Evolutionary conservation across 2,113 vertebrate species (phyloP).

Genomic region (Pipa parva): DNA sequence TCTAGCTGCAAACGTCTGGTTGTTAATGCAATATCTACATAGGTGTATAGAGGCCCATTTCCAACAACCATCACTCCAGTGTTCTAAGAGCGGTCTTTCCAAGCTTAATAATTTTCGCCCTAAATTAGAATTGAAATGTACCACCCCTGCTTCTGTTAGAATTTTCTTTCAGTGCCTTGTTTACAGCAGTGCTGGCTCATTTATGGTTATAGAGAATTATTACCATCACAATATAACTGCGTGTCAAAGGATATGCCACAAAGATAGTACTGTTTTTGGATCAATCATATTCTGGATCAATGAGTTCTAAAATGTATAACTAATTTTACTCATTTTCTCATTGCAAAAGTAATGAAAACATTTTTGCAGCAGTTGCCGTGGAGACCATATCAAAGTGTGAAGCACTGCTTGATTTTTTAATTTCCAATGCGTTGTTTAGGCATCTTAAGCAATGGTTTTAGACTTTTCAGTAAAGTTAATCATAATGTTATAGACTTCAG

Average conservation of each 20-base stretch:
- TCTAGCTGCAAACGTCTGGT: no score
- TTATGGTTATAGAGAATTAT: not conserved
- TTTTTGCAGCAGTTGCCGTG: not conserved
- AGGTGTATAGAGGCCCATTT: no score
- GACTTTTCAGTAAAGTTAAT: slow-evolving; percentile 47
- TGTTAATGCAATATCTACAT: no score
- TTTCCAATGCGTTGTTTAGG: slow-evolving; percentile 44
- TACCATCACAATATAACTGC: not conserved
- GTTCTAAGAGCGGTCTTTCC: no score
- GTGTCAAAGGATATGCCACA: not conserved
- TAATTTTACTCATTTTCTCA: slow-evolving; percentile 5
- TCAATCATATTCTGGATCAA: no score
- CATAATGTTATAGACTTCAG: slow-evolving; percentile 18
- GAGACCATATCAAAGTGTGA: slow-evolving; percentile 31
- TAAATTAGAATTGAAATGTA: no score
- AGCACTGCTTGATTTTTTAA: slow-evolving; percentile 3
- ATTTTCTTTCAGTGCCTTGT: no score
- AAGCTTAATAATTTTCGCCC: no score
- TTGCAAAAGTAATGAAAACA: slow-evolving; percentile 7
- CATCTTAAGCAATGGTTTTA: slow-evolving; percentile 43
- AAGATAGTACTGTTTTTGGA: not conserved
- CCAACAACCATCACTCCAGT: no score
- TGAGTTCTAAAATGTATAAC: not conserved
- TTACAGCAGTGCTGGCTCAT: no score
- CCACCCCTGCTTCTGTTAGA: no score